Base-by-base conservation (phyloP, 2,888 invertebrate species). In the Pollenia griseotomentosa region DNA sequence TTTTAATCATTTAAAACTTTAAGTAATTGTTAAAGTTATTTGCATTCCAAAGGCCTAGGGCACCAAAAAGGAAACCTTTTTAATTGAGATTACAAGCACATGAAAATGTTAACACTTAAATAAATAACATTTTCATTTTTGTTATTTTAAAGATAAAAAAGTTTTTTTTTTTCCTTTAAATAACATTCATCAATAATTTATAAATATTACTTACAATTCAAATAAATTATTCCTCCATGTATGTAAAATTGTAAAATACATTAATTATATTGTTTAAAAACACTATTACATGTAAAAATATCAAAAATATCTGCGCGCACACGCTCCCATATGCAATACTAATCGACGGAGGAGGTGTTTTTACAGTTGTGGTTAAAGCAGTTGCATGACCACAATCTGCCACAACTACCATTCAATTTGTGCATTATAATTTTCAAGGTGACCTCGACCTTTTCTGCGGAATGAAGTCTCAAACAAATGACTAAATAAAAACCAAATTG, bases 391-490 rank as follows among this genome's bases (percentile, higher is more conserved):
- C 59, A 23, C 33, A 57, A 59, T 7, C 14, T 19, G 44, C 55
- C 59, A 59, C 23, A 23, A 73, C 53, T 16, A 19, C 68, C 33
- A 74, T 33, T 14, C 11, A 63, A 55, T n/a, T 77, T 51, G 19
- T 53, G 42, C 16, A 11, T 23, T 53, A 12, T 19, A 33, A 66
- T 66, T 6, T 53, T 42, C 9, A 77, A 16, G 19, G n/a, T 44
- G 61, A 61, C 79, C 70, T 80, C 59, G 46, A 79, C 68, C 68
- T 79, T 79, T 42, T 33, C 33, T 33, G 48, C 40, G 14, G 48
- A 51, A 33, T 33, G 5, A 46, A 57, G 33, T 19, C 10, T 19
- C 16, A 16, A 42, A 42, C 8, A 68, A 51, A 33, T n/a, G 12
- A 55, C 16, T 16, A n/a, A 53, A 16, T 33, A 12, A 70, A 33